Base-by-base conservation (phyloP, 2,797 vertebrate genomes). In the Potorous gilbertii region DNA sequence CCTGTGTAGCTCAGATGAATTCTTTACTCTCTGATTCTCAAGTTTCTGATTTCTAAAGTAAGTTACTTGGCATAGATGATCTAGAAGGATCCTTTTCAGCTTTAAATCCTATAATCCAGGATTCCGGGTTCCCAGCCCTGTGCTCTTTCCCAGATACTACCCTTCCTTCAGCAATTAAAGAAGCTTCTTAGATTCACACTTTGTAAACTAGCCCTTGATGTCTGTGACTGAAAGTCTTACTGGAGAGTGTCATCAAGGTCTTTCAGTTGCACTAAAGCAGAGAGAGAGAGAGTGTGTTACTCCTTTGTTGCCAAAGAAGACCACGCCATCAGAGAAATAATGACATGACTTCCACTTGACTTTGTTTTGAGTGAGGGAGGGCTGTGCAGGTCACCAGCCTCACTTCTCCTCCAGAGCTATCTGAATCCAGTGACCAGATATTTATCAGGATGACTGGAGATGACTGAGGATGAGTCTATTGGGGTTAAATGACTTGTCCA, bases 261-360 rank as follows among this genome's bases (percentile, higher is more conserved):
- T 96, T 89, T 96, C 93, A 94, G 54, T 95, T 96, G 27, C 46
- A 66, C 92, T 91, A 93, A 96, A 96, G 90, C 94, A 95, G 50
- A 55, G 14, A 6, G 52, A 95, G 50, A 55, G 14, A 6, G 52
- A 6, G 6, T 4, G 6, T 52, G 52, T 52, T 52, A 6, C 0
- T 52, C 52, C 6, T 52, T 52, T 0, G 5, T 52, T 52, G 52
- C 52, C 6, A 6, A 6, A 52, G 52, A 52, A 52, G 52, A 52
- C 52, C 52, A 52, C 8, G 52, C 52, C 6, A 52, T 52, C 52
- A 52, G 52, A 52, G 52, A 52, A 52, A 9, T 52, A 52, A 52
- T 52, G 52, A 52, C 52, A 52, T 6, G 52, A 52, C 52, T 52
- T 52, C 5, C 52, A 52, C 52, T 52, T 52, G 52, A 52, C 52